Base-by-base conservation (phyloP, 2,888 invertebrate species). In the Colletes collaris region DNA sequence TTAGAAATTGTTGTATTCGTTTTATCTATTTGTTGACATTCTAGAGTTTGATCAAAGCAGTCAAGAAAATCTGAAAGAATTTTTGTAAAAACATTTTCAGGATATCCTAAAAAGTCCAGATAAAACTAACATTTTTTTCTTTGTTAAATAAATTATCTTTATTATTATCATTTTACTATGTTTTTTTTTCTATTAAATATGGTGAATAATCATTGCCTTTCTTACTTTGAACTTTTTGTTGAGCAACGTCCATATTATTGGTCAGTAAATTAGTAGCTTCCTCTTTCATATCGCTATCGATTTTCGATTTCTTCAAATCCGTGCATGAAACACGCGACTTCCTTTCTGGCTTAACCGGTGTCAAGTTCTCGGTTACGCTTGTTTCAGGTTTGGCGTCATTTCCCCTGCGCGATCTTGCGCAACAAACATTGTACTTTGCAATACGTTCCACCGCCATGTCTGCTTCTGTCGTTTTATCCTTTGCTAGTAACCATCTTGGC, bases 401-500 rank as follows among this genome's bases (percentile, higher is more conserved):
- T 60, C 80, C 75, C 16, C 78, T 74, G 16, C 76, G 79, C 56
- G 73, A 80, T 50, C 79, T 81, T 4, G 64, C 63, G 65, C 91
- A 91, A 62, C 90, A 91, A 3, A 84, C 77, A 68, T 93, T 93
- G 67, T 89, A 91, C 67, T 89, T 90, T 0, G 90, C 88, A 37
- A 93, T 91, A 74, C 88, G 89, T 66, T 89, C 87, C 35, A 93
- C 70, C 6, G 91, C 86, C 67, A 88, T 88, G n/a, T 92, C 90
- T 13, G 93, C 93, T 76, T 93, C 91, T 11, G 87, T 89, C 53
- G 85, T 86, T 76, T 90, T 91, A 3, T 90, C 91, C 59, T 88
- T 91, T 1, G 93, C 90, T 19, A 91, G 63, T 3, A 93, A 79
- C 93, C 93, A 93, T 59, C 91, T 88, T 13, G 93, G 90, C 0